Evolutionary conservation across 53 echinoderm and acorn worm genomes (phyloP).

Genomic region (Luidia sarsii): DNA sequence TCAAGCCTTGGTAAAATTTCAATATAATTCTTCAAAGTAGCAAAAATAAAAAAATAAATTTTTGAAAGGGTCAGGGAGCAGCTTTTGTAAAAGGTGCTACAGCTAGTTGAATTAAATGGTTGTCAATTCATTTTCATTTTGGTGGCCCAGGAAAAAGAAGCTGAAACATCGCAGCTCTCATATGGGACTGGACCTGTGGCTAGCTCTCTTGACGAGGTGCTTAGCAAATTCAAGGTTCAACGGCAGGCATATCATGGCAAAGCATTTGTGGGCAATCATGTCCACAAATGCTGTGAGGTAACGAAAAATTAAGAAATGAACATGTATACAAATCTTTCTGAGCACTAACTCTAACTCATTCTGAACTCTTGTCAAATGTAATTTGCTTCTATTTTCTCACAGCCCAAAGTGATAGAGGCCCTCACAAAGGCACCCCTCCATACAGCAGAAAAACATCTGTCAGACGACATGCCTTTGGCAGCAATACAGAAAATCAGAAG

Average conservation of each 20-base stretch:
- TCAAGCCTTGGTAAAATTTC: background rate
- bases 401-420: background rate
- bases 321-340: background rate
- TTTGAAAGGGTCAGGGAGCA: too few species aligned
- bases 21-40: background rate
- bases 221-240: background rate
- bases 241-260: slow-evolving; percentile 45
- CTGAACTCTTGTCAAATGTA: background rate
- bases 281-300: slow-evolving; percentile 51
- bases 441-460: background rate
- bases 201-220: background rate
- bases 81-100: too few species aligned
- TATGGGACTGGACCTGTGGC: slow-evolving; percentile 41
- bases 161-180: background rate
- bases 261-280: slow-evolving; percentile 47
- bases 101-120: too few species aligned
- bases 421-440: background rate
- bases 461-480: slow-evolving; percentile 6
- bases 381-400: background rate
- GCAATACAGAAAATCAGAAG: background rate
- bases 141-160: background rate
- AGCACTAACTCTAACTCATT: too few species aligned
- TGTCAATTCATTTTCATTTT: background rate
- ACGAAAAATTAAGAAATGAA: background rate
- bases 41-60: too few species aligned